Conservation (phyloP, 1,140 invertebrate species). For the Medauroidea extradentata region DNA sequence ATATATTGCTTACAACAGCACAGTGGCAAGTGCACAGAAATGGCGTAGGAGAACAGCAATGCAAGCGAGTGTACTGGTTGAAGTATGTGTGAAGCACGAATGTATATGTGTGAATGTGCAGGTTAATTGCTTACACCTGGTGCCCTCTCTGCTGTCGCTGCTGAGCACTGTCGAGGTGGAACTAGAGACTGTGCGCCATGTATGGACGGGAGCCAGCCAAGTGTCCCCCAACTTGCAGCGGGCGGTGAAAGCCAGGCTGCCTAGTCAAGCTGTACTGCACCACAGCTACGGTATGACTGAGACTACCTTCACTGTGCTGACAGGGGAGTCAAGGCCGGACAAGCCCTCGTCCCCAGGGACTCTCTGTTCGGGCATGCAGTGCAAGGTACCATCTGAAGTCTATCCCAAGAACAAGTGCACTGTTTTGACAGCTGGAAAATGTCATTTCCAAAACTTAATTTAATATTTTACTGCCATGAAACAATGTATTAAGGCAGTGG, state of each 20-base stretch:
- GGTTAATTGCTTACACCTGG: conserved; percentile 11
- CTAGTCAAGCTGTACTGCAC: neutral
- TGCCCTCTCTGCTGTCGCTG: conserved; percentile 15
- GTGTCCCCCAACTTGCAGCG: conserved; percentile 5
- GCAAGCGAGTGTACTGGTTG: too few species aligned
- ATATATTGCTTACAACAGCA: too few species aligned
- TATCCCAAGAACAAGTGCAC: too few species aligned
- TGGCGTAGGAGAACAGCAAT: too few species aligned
- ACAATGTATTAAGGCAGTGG: too few species aligned
- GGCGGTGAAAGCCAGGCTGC: neutral
- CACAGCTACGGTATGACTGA: conserved; percentile 15
- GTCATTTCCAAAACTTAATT: too few species aligned
- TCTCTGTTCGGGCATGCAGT: conserved; percentile 9
- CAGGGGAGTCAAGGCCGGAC: neutral
- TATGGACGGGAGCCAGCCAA: conserved; percentile 9
- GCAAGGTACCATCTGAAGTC: conserved; percentile 6
- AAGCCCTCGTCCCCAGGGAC: conserved; percentile 9
- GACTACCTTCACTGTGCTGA: conserved; percentile 16
- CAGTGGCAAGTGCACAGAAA: too few species aligned
- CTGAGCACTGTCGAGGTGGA: neutral
- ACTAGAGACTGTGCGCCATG: neutral
- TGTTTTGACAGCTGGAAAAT: too few species aligned
- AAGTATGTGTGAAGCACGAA: too few species aligned
- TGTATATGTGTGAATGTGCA: too few species aligned
- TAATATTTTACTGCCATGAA: too few species aligned